These are phyloP conservation scores for Holocentrus rufus DNA, from an alignment of 2,797 vertebrate genomes.

Conservation along the genomic window DNA sequence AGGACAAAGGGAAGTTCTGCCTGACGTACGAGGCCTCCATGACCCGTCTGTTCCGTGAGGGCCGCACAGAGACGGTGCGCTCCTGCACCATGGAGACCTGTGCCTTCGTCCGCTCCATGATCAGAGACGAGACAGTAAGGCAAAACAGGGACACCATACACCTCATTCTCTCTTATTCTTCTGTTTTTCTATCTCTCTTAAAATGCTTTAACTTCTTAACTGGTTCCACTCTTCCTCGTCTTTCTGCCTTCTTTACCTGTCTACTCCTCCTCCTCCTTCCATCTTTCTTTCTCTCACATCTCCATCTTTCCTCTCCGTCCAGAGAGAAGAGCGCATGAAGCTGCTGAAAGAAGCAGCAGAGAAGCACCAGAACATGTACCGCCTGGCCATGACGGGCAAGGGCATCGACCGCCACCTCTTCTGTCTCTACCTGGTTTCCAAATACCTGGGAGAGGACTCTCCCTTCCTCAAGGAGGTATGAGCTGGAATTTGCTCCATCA, in stretches of 20 bases:
- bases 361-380: constrained; percentile 92
- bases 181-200: not conserved
- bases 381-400: constrained; percentile 91
- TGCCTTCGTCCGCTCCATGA: constrained; percentile 89
- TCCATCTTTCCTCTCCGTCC: not conserved
- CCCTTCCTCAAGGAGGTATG: constrained; percentile 94
- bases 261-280: too few relatives aligned
- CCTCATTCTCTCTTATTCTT: too few relatives aligned
- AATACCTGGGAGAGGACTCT: constrained; percentile 94
- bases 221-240: not conserved
- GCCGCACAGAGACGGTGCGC: constrained; percentile 95
- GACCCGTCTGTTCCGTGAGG: constrained; percentile 96
- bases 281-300: not conserved
- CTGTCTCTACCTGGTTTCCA: constrained; percentile 97
- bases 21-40: constrained; percentile 97
- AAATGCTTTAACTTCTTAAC: not conserved
- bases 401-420: constrained; percentile 98
- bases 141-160: not conserved
- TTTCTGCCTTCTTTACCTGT: not conserved
- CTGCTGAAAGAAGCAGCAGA: constrained; percentile 85
- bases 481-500: not conserved
- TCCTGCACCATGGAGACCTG: constrained; percentile 91
- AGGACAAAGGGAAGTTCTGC: constrained; percentile 97
- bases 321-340: constrained; percentile 86
- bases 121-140: constrained; percentile 86